A percentile compares a stretch with the other conserved stretches of the same genome.
These are phyloP conservation scores for Acronicta psi DNA, from an alignment of 2,888 invertebrate genomes.

Conservation along the genomic window DNA sequence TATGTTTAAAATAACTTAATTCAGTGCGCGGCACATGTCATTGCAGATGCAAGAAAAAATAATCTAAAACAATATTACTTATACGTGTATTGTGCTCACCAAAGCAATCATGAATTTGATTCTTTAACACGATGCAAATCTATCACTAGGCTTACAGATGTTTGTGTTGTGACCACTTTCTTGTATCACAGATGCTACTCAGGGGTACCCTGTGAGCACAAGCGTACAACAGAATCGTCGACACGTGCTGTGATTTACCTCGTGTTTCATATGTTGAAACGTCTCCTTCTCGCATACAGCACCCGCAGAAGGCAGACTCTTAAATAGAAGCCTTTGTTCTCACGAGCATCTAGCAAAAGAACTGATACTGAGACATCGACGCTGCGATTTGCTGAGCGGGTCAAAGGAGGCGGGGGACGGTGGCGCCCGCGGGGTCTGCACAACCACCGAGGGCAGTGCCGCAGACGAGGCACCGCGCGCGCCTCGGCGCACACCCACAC, in stretches of 20 bases:
- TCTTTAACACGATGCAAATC: conserved; percentile 79
- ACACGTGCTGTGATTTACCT: conserved; percentile 84
- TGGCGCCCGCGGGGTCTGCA: conserved; percentile 74
- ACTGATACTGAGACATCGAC: conserved; percentile 85
- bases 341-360: conserved; percentile 88
- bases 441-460: conserved; percentile 80
- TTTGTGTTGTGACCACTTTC: conserved; percentile 86
- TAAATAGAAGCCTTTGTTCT: conserved; percentile 88
- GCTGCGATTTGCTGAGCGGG: conserved; percentile 81
- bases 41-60: conserved; percentile 80
- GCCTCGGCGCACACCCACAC: conserved; percentile 75
- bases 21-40: conserved; percentile 35
- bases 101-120: conserved; percentile 77
- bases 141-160: conserved; percentile 85
- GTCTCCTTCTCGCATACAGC: conserved; percentile 95
- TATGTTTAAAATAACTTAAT: conserved; percentile 16
- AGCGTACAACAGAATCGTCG: conserved; percentile 80
- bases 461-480: conserved; percentile 68
- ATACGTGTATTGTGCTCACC: conserved; percentile 71
- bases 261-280: conserved; percentile 88
- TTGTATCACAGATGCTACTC: conserved; percentile 87
- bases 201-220: conserved; percentile 84
- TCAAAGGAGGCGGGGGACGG: conserved; percentile 86
- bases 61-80: conserved; percentile 53
- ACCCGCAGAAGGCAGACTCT: conserved; percentile 93